phyloP scores from a whole-genome alignment of 2,888 invertebrate species.

The Baccha elongata region DNA sequence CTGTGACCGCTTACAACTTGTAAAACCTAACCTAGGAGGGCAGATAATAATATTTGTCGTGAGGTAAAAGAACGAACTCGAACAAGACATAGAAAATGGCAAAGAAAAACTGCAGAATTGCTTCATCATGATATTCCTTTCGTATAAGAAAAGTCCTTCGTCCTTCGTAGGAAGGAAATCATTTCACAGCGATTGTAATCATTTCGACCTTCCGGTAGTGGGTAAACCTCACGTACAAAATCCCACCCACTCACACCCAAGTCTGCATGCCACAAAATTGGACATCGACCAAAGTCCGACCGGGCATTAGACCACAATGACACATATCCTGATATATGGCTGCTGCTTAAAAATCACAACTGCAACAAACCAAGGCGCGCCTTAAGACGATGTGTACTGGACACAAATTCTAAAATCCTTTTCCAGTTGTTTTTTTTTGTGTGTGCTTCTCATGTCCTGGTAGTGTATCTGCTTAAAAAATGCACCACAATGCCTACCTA shows the following conservation, averaged over 20 bases:
- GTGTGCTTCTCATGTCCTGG: background rate
- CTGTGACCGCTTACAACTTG: conserved; percentile 23
- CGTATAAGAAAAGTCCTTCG: conserved; percentile 37
- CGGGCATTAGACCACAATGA: conserved; percentile 72
- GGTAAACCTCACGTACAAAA: conserved; percentile 65
- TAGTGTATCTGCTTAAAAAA: conserved; percentile 28
- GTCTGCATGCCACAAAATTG: conserved; percentile 42
- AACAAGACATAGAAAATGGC: background rate
- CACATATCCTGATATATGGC: conserved; percentile 72
- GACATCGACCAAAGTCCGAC: conserved; percentile 62
- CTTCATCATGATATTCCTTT: conserved; percentile 57
- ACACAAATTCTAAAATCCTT: conserved; percentile 72
- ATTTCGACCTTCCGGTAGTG: conserved; percentile 67
- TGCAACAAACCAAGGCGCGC: conserved; percentile 64
- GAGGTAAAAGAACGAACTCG: conserved; percentile 46
- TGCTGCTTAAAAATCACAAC: conserved; percentile 70
- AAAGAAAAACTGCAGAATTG: conserved; percentile 39
- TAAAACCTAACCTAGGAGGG: conserved; percentile 35
- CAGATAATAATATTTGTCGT: conserved; percentile 60
- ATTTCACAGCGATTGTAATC: conserved; percentile 73
- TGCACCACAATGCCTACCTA: conserved; percentile 47
- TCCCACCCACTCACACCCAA: conserved; percentile 1
- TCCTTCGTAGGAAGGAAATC: conserved; percentile 65
- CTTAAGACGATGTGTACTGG: conserved; percentile 73
- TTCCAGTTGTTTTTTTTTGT: conserved; percentile 26